Evolutionary conservation across 2,113 vertebrate genomes (phyloP), one percentile per base, ranked within the genome.

Genomic region (Empidonax alnorum): DNA sequence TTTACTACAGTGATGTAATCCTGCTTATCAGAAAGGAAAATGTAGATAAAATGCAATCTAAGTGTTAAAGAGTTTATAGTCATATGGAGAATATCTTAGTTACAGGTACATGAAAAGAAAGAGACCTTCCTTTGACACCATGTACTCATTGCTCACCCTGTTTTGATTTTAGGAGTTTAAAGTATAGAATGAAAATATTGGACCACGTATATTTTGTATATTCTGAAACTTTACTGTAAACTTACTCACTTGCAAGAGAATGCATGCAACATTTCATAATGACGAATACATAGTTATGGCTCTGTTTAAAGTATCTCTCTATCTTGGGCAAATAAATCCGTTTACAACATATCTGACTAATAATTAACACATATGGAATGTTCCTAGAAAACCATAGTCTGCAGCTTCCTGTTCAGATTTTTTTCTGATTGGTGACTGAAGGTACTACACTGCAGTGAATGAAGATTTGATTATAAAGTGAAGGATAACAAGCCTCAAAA

Each of bases 331-430:
- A 98, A 97, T 90, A 97, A 80, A 94, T 74, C 62, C 71, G 85
- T 93, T 96, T 97, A 93, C 91, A 95, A 93, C 89, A 78, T 73
- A 87, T 86, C 85, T 97, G 97, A 94, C 95, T 98, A 98, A 98
- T 98, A 79, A 97, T 98, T 98, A 98, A 98, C 97, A 14, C 33
- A 69, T 82, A 69, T 33, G 81, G 62, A 90, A 46, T 84, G 76
- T 93, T 95, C 65, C 77, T 94, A 93, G 80, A 92, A 97, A 96
- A 93, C 27, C 3, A 5, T 52, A 85, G 53, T 79, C 89, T 87
- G 89, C 83, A 81, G 65, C 66, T 94, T 97, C 94, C 87, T 68
- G 41, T 85, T 84, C 62, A 65, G 50, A 53, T 72, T 66, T 91
- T 56, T 82, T 92, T 92, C 75, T 84, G 61, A 69, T 71, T 63